Conservation (phyloP, 2,888 invertebrate genomes). For the Artemia sinica region DNA sequence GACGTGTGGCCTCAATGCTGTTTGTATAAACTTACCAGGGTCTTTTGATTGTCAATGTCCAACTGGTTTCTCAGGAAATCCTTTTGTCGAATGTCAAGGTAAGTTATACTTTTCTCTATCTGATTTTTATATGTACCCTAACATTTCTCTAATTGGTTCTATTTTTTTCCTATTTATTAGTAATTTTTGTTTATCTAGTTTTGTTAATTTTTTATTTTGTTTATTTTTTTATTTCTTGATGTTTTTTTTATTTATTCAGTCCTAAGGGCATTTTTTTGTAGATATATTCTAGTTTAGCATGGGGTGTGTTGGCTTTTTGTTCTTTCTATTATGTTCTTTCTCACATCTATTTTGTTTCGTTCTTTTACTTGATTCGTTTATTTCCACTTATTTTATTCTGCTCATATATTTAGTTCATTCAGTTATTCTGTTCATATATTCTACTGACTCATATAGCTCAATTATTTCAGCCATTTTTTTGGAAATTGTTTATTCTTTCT, state of each 20-base stretch:
- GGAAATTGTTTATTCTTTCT: neutral
- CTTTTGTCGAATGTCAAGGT: constrained; percentile 64
- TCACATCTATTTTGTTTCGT: too few relatives aligned
- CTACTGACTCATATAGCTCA: constrained; percentile 16
- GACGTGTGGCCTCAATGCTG: constrained; percentile 69
- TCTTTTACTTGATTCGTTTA: too few relatives aligned
- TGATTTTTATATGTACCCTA: neutral
- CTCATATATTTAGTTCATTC: neutral
- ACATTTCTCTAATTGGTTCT: neutral
- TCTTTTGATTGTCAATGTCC: constrained; percentile 85
- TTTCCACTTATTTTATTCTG: too few relatives aligned
- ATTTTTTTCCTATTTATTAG: too few relatives aligned
- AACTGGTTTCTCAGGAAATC: constrained; percentile 70
- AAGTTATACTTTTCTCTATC: constrained; percentile 22
- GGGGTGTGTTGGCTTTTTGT: too few relatives aligned
- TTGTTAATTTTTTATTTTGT: too few relatives aligned
- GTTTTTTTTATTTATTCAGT: too few relatives aligned
- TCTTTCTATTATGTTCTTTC: too few relatives aligned
- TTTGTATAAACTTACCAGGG: constrained; percentile 79
- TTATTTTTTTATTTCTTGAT: too few relatives aligned
- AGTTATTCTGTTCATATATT: neutral
- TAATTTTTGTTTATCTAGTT: too few relatives aligned
- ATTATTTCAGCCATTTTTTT: constrained; percentile 17
- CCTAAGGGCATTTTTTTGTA: too few relatives aligned
- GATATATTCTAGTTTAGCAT: too few relatives aligned